Base-by-base conservation (phyloP, 2,113 vertebrate genomes). In the Salvelinus namaycush region DNA sequence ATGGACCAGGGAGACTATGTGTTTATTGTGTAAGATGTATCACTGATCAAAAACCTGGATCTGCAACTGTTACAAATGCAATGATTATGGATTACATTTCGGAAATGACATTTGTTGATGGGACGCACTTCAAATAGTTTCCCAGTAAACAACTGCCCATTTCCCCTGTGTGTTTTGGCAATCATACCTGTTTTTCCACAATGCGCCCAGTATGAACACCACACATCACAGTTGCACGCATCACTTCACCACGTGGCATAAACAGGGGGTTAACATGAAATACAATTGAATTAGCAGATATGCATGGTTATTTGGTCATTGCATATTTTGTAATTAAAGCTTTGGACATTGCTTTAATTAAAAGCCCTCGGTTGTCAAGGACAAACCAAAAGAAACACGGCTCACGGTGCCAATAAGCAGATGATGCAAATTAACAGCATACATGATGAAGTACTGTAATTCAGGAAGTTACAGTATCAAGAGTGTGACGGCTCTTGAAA, bases 401-500 rank as follows among this genome's bases (percentile, higher is more conserved):
- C 68, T 74, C 6, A 78, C 74, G 29, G 22, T 9, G 24, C 71
- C 20, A 72, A 68, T 64, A 48, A 71, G 57, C 77, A 24, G 68
- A 49, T 13, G 67, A 73, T 68, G 34, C 16, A 59, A 51, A 70
- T 16, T 2, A 80, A 8, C 75, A 67, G 31, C 34, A 16, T 3
- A 44, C 68, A 22, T 11, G 31, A 64, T 12, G 29, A 72, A 73
- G 16, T 26, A 84, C 83, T 79, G 88, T 85, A 83, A 75, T 74
- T 70, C 4, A 4, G 18, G 29, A 83, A 72, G 24, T 87, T 87
- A 87, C 86, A 87, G 83, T 74, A 81, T 82, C 84, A 87, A 85
- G 90, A 89, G 84, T 68, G 14, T 2, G 48, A 18, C 13, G 74
- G 64, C 73, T 85, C 86, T 86, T 84, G 85, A 83, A 20, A 59